Conservation (phyloP, 2,888 invertebrate species). For the Allophyes oxyacanthae region DNA sequence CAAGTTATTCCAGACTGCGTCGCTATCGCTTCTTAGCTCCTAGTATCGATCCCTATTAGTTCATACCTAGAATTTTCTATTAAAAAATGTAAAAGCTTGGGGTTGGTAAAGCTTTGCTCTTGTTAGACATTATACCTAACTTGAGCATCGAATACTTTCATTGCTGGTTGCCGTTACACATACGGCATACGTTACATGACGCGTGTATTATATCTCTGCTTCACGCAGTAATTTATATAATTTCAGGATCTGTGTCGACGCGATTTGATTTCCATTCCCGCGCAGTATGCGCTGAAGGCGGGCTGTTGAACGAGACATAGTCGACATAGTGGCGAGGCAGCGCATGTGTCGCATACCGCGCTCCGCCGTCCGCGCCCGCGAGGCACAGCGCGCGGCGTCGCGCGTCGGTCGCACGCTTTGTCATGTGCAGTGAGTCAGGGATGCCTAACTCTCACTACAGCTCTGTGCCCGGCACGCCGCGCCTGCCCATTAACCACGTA, state of each 20-base stretch:
- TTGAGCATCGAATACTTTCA: background rate
- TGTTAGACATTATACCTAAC: background rate
- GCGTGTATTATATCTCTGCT: no score
- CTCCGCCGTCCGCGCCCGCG: no score
- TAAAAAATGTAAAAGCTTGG: no score
- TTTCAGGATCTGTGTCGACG: background rate
- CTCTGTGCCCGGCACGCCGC: no score
- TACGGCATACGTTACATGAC: no score
- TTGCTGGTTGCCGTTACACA: no score
- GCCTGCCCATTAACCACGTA: no score
- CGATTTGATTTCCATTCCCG: background rate
- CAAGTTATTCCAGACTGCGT: constrained; percentile 4
- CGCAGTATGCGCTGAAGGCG: background rate
- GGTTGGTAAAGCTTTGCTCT: background rate
- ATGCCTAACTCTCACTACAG: no score
- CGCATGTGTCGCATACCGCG: constrained; percentile 4
- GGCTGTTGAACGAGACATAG: background rate
- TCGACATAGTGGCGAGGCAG: background rate
- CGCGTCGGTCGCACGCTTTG: background rate
- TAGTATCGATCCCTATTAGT: background rate
- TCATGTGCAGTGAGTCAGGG: no score
- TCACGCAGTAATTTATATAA: no score
- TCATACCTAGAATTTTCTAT: no score
- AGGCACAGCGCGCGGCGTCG: no score
- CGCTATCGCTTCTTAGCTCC: constrained; percentile 6